Conservation (phyloP, 64 coral and sea anemone genomes). For the Trachythela sp. region DNA sequence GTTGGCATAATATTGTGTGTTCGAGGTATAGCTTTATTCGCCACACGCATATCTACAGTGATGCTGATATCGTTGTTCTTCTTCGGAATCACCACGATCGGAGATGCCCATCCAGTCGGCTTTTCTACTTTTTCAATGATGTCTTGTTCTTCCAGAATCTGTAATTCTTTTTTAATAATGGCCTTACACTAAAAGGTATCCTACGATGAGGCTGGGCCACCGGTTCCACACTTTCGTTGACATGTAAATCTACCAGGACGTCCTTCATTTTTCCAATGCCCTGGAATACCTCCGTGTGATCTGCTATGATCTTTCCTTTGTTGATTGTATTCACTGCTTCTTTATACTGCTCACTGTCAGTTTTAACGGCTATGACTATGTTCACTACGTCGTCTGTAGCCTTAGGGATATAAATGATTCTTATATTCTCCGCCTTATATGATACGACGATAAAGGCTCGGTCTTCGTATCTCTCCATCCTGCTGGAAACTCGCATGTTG, state of each 20-base stretch:
- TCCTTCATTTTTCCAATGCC: slow-evolving; percentile 8
- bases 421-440: not conserved
- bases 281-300: not conserved
- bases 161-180: not conserved
- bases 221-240: not conserved
- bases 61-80: not conserved
- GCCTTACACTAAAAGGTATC: too few species aligned
- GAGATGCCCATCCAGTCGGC: slow-evolving; percentile 8
- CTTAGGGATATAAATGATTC: not conserved
- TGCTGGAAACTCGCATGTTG: too few species aligned
- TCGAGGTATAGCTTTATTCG: too few species aligned
- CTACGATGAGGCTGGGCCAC: slow-evolving; percentile 12
- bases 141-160: not conserved
- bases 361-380: not conserved
- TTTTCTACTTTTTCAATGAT: slow-evolving; percentile 20
- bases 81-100: not conserved
- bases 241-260: not conserved
- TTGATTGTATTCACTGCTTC: too few species aligned
- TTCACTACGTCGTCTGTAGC: not conserved
- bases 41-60: not conserved
- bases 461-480: too few species aligned
- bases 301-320: not conserved
- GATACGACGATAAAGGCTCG: not conserved
- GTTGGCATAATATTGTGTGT: too few species aligned
- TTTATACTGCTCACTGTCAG: too few species aligned